Percentiles rank a stretch among this genome's conserved stretches.
phyloP scores from a whole-genome alignment of 2,888 invertebrate species.

The Plusia festucae region DNA sequence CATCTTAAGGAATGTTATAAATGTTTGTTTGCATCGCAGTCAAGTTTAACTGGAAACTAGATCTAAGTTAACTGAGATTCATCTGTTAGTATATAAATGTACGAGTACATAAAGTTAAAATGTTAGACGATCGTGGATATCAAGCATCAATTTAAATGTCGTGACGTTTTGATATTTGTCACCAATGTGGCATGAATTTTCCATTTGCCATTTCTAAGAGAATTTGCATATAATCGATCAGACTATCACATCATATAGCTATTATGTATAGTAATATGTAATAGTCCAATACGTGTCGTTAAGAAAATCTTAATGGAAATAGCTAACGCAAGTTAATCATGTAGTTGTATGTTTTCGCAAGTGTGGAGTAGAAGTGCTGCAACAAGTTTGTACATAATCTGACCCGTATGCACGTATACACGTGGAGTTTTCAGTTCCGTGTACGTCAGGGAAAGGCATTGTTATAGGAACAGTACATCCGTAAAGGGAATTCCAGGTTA shows the following conservation, averaged over 20 bases:
- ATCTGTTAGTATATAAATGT: constrained; percentile 9
- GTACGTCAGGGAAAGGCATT: constrained; percentile 22
- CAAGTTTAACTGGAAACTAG: constrained; percentile 39
- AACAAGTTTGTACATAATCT: constrained; percentile 34
- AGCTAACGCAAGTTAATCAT: constrained; percentile 52
- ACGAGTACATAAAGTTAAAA: background rate
- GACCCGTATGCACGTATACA: constrained; percentile 30
- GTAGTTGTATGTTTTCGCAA: constrained; percentile 55
- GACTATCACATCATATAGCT: constrained; percentile 36
- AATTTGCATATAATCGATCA: constrained; percentile 21
- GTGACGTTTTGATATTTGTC: constrained; percentile 16
- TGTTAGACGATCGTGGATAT: constrained; percentile 14
- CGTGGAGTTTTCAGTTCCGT: constrained; percentile 3
- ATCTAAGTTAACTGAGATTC: constrained; percentile 16
- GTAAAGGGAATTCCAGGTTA: constrained; percentile 61
- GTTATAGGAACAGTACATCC: constrained; percentile 44
- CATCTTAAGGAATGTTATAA: constrained; percentile 35
- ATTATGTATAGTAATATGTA: constrained; percentile 11
- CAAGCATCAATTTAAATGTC: constrained; percentile 4
- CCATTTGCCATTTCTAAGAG: constrained; percentile 7
- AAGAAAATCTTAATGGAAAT: constrained; percentile 54
- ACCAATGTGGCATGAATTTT: constrained; percentile 9
- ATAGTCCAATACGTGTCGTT: constrained; percentile 28
- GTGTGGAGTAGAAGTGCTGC: constrained; percentile 29
- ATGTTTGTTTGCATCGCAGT: constrained; percentile 36